Conservation (phyloP, 2,888 invertebrate genomes). For the Ophion ellenae region DNA sequence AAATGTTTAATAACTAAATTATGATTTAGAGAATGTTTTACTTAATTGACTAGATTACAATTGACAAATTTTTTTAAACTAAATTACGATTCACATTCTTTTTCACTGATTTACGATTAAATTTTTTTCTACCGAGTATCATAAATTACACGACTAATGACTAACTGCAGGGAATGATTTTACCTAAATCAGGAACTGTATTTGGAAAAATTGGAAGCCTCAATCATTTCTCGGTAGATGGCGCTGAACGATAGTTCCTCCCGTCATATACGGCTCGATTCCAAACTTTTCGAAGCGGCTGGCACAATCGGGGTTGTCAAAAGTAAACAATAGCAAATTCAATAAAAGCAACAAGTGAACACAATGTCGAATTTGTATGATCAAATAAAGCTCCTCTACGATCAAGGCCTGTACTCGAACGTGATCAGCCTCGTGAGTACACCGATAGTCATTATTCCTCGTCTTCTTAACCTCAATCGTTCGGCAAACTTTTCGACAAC, state of each 20-base stretch:
- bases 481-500: neutral
- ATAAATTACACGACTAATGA: too few species aligned
- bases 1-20: too few species aligned
- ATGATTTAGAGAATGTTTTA: too few species aligned
- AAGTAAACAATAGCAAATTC: constrained; percentile 45
- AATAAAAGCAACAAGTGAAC: constrained; percentile 70
- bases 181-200: neutral
- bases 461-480: constrained; percentile 14
- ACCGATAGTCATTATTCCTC: neutral
- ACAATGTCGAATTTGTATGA: constrained; percentile 86
- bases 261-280: neutral
- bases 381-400: constrained; percentile 89
- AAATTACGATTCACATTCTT: too few species aligned
- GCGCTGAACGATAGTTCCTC: neutral
- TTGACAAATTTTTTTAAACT: too few species aligned
- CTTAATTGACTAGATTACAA: too few species aligned
- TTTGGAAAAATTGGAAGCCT: neutral
- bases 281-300: constrained; percentile 2
- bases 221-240: constrained; percentile 15
- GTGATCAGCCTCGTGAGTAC: constrained; percentile 88
- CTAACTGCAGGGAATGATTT: neutral
- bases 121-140: too few species aligned
- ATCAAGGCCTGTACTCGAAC: constrained; percentile 89
- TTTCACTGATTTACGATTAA: too few species aligned
- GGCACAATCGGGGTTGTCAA: constrained; percentile 23